phyloP scores from a whole-genome alignment of 2,113 vertebrate genomes.

The Apeltes quadracus region DNA sequence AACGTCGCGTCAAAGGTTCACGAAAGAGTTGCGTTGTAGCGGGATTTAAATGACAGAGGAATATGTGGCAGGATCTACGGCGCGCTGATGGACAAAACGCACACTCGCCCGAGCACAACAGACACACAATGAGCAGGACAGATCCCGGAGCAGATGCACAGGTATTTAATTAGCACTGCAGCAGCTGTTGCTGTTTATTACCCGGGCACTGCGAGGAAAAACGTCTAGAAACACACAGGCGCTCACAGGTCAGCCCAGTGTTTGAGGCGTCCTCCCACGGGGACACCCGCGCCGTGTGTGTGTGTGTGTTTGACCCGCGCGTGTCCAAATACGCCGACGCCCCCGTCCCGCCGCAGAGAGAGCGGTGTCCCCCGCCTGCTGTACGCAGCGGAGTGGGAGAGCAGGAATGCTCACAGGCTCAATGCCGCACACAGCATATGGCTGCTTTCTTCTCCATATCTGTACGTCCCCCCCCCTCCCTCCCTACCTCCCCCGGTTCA shows the following conservation, averaged over 20 bases:
- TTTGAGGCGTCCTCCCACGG: slow-evolving; percentile 46
- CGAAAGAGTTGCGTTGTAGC: slow-evolving; percentile 14
- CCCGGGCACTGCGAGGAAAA: slow-evolving; percentile 49
- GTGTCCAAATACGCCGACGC: slow-evolving; percentile 2
- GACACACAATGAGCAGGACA: slow-evolving; percentile 36
- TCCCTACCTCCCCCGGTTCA: slow-evolving; percentile 6
- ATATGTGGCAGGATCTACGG: background rate
- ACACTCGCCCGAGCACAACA: slow-evolving; percentile 11
- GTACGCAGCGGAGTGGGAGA: slow-evolving; percentile 47
- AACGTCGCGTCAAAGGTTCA: too few species aligned
- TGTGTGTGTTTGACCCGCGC: slow-evolving; percentile 44
- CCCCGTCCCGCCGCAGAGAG: slow-evolving; percentile 9
- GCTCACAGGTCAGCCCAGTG: slow-evolving; percentile 49
- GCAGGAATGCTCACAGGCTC: slow-evolving; percentile 35
- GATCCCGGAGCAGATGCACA: slow-evolving; percentile 71
- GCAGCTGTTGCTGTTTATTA: slow-evolving; percentile 75
- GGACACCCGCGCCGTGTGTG: slow-evolving; percentile 12
- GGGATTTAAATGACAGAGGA: background rate
- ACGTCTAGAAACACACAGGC: slow-evolving; percentile 41
- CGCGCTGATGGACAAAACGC: slow-evolving; percentile 1
- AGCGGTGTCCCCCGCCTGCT: slow-evolving; percentile 16
- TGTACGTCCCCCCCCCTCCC: background rate
- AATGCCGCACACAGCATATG: slow-evolving; percentile 53
- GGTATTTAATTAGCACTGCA: slow-evolving; percentile 72
- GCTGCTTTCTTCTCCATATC: slow-evolving; percentile 17